Base-by-base conservation (phyloP, 2,888 invertebrate species). In the Leuctra nigra region DNA sequence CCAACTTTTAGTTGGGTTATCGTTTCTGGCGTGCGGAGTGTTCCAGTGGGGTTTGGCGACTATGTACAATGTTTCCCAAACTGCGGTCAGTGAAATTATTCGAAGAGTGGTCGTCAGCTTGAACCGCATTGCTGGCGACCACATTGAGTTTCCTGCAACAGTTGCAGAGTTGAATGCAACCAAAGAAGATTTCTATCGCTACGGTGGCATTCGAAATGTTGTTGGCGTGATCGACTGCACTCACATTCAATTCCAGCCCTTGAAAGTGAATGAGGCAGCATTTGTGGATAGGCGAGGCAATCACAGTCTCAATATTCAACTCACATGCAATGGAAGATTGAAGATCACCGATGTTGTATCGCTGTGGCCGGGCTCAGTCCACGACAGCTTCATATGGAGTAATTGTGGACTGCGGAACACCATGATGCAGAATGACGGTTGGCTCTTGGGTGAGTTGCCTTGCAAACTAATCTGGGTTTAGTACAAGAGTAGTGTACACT, bases 351-450 rank as follows among this genome's bases (percentile, higher is more conserved):
- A 41, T 41, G 41, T 41, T 16, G 41, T 41, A 20, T 14, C 41
- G 14, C 16, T 14, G 41, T 41, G 41, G 41, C 41, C 41, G 20
- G 41, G 41, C 6, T 18, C 18, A 18, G 41, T 41, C 18, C 41
- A 41, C 41, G 41, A 41, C 41, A 41, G 41, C 18, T 41, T 41
- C 41, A 41, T 41, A 18, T 20, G 41, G 41, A 41, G 18, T 18
- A 20, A 20, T 11, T 41, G 4, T 20, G 41, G 41, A 11, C 18
- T 41, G 36, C 20, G 41, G 9, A 18, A 41, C 41, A 14, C 11
- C 18, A 20, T 41, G 41, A 18, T 41, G 16, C 16, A 41, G 4
- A 41, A 14, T 9, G 41, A 41, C 18, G 41, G 41, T 20, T 41
- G 41, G 41, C 20, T 41, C 16, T 41, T 41, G 4, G 41, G 41